These are phyloP conservation scores for Caenorhabditis becei DNA, from an alignment of 2,888 invertebrate species.

Conservation along the genomic window DNA sequence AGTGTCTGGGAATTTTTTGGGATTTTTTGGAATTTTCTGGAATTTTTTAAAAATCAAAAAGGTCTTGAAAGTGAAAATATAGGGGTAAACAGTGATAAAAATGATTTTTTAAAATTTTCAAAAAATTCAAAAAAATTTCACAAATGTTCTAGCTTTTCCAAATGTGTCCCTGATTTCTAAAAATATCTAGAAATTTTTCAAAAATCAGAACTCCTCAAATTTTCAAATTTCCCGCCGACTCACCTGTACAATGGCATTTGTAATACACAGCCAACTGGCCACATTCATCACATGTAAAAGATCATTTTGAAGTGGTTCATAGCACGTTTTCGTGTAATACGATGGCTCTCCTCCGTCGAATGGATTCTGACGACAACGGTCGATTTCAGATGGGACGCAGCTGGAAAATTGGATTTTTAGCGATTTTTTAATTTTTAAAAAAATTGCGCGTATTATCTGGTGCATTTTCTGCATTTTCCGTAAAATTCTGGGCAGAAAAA, in stretches of 20 bases:
- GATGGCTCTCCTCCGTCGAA: conserved; percentile 39
- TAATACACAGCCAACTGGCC: conserved; percentile 78
- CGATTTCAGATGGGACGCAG: conserved; percentile 60
- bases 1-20: no score
- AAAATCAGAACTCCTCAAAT: no score
- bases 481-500: no score
- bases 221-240: not conserved
- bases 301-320: conserved; percentile 75
- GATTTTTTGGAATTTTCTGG: not conserved
- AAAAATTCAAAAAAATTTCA: not conserved
- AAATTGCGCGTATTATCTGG: no score
- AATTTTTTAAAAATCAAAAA: no score
- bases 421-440: not conserved
- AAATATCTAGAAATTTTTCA: not conserved
- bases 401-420: conserved; percentile 49
- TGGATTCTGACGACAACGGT: conserved; percentile 63
- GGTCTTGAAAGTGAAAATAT: no score
- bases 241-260: conserved; percentile 75
- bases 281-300: conserved; percentile 77
- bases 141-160: no score
- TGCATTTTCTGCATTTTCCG: no score
- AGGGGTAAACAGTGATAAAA: no score
- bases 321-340: conserved; percentile 78
- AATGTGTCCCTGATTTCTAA: not conserved
- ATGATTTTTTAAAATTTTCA: not conserved